Evolutionary conservation across 2,797 vertebrate genomes (phyloP).

Genomic region (Melanotaenia pygmaea): DNA sequence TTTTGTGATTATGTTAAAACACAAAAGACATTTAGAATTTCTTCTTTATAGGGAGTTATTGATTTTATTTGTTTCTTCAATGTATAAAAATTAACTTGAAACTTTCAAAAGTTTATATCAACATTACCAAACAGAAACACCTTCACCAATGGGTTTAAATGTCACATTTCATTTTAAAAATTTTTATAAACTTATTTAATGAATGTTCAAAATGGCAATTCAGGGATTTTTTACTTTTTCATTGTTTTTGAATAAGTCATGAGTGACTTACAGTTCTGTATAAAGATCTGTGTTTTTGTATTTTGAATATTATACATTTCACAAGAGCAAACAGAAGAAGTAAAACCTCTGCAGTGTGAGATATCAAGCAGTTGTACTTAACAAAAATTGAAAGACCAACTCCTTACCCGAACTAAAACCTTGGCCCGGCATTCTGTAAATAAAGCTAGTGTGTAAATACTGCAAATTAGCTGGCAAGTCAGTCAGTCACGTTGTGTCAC

Average conservation of each 20-base stretch:
- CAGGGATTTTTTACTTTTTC: not conserved
- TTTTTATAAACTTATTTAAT: no score
- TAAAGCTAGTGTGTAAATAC: conserved; percentile 38
- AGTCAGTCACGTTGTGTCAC: conserved; percentile 47
- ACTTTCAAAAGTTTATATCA: not conserved
- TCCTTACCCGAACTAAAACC: conserved; percentile 12
- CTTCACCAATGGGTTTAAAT: not conserved
- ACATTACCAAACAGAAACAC: not conserved
- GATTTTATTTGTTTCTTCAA: not conserved
- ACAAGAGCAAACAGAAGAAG: not conserved
- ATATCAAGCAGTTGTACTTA: conserved; percentile 1
- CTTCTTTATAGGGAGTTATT: not conserved
- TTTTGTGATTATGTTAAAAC: not conserved
- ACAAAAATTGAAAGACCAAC: not conserved
- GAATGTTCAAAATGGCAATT: not conserved
- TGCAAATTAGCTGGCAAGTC: conserved; percentile 32
- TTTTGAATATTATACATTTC: not conserved
- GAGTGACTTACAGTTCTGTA: not conserved
- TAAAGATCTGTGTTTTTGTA: not conserved
- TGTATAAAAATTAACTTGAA: not conserved
- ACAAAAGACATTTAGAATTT: not conserved
- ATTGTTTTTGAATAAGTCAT: not conserved
- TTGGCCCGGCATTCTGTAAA: conserved; percentile 7
- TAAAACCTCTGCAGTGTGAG: not conserved
- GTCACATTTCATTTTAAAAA: no score